Evolutionary conservation across 1,140 invertebrate genomes (phyloP), one percentile per base, ranked within the genome.

Genomic region (Drosophila hydei): DNA sequence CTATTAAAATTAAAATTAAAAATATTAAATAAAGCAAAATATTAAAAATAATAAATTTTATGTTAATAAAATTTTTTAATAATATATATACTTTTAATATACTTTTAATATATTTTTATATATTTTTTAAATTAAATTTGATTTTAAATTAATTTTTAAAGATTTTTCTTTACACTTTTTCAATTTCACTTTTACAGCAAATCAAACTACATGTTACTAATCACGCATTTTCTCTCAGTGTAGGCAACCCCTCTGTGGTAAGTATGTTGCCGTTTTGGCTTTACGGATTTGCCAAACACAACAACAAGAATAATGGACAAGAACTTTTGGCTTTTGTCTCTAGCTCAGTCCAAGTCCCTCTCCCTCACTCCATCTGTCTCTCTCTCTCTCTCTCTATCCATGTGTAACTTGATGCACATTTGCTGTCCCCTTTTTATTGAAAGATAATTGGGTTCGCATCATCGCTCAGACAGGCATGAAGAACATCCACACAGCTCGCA

Each of bases 321-420:
- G 33, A 60, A 21, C 51, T 67, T 54, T 54, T 62, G 25, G 23
- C 55, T 36, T 36, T 36, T 16, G 6, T 27, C 40, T 25, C 6
- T 19, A 8, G n/a, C 36, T 51, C 36, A 38, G 21, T 51, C 38
- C n/a, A 9, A 7, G 18, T 40, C 23, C 5, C 12, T 7, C 16
- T 27, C 14, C 4, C 8, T 33, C 18, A 27, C 33, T n/a, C 42
- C 12, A 25, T 19, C 8, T 19, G 0, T 9, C 9, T 40, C 5
- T 19, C 3, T 14, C 12, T 27, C 19, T 51, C 27, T 38, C 38
- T 38, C 14, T 65, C 33, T 55, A 30, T 69, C 52, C 47, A 47
- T 60, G 69, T 89, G 88, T 90, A 90, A 90, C 79, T 84, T 90
- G 88, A 90, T 90, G 79, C 79, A 90, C 75, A 81, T 76, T 89